Conservation (phyloP, 2,113 vertebrate genomes). For the Otocyon megalotis region DNA sequence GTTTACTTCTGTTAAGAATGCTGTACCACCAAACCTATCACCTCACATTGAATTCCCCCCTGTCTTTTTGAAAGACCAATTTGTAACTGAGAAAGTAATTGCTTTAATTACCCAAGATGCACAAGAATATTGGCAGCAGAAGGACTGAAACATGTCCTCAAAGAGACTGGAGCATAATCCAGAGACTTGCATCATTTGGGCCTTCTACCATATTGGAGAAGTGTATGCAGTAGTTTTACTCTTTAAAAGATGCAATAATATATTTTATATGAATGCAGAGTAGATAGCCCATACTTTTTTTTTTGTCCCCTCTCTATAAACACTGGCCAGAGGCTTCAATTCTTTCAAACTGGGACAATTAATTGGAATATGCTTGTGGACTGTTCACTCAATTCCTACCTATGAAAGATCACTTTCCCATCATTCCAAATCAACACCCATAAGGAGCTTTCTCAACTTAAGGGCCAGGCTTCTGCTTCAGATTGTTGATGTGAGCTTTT, state of each 20-base stretch:
- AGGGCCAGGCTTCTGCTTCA: not conserved
- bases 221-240: not conserved
- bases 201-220: too few species aligned
- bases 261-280: not conserved
- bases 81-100: not conserved
- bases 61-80: not conserved
- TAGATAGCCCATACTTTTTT: not conserved
- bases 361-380: not conserved
- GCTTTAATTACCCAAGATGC: not conserved
- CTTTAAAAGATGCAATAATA: not conserved
- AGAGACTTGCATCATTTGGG: not conserved
- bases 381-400: not conserved
- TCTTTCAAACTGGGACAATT: not conserved
- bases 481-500: not conserved
- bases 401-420: not conserved
- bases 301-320: not conserved
- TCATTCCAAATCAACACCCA: not conserved
- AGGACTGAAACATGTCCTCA: not conserved
- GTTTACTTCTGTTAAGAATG: not conserved
- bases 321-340: not conserved
- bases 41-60: not conserved
- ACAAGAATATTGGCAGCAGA: not conserved
- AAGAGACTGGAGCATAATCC: not conserved
- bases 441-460: not conserved
- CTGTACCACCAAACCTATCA: not conserved